These are phyloP conservation scores for Fragariocoptes setiger DNA, from an alignment of 1,140 invertebrate species.

Conservation along the genomic window DNA sequence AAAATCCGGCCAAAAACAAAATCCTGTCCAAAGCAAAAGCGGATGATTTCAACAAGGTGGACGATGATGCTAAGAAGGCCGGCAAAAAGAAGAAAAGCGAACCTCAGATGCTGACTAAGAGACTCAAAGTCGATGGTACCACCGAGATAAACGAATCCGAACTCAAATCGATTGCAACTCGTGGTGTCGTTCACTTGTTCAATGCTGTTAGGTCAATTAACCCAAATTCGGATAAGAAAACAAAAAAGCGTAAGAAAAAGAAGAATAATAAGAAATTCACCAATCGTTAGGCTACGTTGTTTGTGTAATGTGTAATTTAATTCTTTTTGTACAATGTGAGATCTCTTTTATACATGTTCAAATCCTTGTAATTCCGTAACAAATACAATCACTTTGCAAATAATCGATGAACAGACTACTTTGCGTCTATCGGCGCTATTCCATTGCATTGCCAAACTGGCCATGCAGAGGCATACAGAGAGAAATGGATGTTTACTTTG, in stretches of 20 bases:
- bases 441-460: too few species aligned
- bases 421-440: constrained; percentile 79
- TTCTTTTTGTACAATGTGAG: too few species aligned
- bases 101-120: not conserved
- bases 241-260: not conserved
- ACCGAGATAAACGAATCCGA: not conserved
- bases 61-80: not conserved
- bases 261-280: constrained; percentile 3
- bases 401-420: constrained; percentile 76
- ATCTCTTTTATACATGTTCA: too few species aligned
- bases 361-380: constrained; percentile 61
- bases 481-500: too few species aligned
- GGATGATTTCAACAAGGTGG: not conserved
- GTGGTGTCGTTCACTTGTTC: not conserved
- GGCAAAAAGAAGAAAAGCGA: not conserved
- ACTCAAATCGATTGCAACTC: not conserved
- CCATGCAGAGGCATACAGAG: too few species aligned
- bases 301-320: too few species aligned
- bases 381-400: constrained; percentile 66
- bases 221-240: not conserved
- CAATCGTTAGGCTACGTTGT: too few species aligned
- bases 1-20: constrained; percentile 2
- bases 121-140: not conserved
- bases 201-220: not conserved
- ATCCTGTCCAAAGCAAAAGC: constrained; percentile 5